A percentile compares a stretch with the other conserved stretches of the same genome.
phyloP scores from a whole-genome alignment of 1,140 invertebrate species.

The Cydia strobilella region DNA sequence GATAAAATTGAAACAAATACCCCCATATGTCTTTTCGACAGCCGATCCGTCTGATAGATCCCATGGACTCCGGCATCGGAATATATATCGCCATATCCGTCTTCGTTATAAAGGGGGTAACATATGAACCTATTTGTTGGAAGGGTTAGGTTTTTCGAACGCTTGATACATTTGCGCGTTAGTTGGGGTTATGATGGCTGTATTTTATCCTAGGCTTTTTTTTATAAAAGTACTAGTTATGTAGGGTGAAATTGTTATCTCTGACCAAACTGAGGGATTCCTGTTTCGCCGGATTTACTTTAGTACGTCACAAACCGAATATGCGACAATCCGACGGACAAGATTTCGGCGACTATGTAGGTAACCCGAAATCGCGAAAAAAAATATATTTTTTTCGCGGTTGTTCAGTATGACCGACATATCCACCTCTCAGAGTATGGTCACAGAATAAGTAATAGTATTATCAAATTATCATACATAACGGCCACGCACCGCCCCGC shows the following conservation, averaged over 20 bases:
- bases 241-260: no score
- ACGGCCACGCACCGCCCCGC: no score
- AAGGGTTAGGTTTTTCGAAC: not conserved
- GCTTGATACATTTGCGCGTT: not conserved
- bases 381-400: no score
- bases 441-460: no score
- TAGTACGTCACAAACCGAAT: no score
- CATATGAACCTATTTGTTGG: conserved; percentile 7
- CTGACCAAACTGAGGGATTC: no score
- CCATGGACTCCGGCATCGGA: not conserved
- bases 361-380: no score
- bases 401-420: not conserved
- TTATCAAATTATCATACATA: no score
- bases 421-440: no score
- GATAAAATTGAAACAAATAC: not conserved
- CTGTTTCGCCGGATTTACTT: no score
- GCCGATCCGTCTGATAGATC: conserved; percentile 9
- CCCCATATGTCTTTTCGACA: not conserved
- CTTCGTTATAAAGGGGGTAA: conserved; percentile 36
- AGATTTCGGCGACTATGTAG: no score
- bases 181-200: not conserved
- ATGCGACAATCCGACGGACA: no score
- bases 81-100: conserved; percentile 38
- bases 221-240: not conserved
- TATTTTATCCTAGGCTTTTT: not conserved